Conservation (phyloP, 1,140 invertebrate genomes). For the Drosophila micromelanica region DNA sequence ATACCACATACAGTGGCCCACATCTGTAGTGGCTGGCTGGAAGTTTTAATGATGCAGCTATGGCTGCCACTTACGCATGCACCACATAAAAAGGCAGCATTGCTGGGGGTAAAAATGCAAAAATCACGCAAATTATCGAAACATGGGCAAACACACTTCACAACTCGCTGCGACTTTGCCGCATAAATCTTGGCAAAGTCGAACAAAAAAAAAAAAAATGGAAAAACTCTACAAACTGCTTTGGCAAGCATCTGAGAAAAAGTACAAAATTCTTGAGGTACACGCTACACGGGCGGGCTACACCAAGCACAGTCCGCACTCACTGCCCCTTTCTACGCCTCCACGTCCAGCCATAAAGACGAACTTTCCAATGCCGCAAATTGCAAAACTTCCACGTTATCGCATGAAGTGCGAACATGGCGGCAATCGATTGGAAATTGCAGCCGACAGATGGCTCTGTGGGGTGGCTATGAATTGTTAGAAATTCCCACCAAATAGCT, state of each 20-base stretch:
- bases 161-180: constrained; percentile 68
- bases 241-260: constrained; percentile 51
- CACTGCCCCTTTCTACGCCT: background rate
- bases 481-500: constrained; percentile 14
- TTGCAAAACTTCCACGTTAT: constrained; percentile 81
- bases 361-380: constrained; percentile 78
- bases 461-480: constrained; percentile 21
- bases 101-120: constrained; percentile 65
- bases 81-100: constrained; percentile 14
- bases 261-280: constrained; percentile 79
- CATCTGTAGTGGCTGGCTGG: constrained; percentile 66
- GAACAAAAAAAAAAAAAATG: constrained; percentile 36
- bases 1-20: constrained; percentile 32
- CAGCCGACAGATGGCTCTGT: constrained; percentile 59
- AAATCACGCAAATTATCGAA: constrained; percentile 83
- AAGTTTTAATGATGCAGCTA: constrained; percentile 77
- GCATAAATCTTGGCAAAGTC: constrained; percentile 76
- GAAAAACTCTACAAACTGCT: constrained; percentile 33
- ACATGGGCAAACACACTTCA: constrained; percentile 77
- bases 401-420: constrained; percentile 79
- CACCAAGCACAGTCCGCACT: background rate
- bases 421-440: constrained; percentile 79
- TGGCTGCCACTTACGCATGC: constrained; percentile 44
- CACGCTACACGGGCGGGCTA: background rate
- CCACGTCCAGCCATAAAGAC: constrained; percentile 55